These are phyloP conservation scores for Bufo bufo DNA, from an alignment of 2,113 vertebrate genomes.

Conservation along the genomic window DNA sequence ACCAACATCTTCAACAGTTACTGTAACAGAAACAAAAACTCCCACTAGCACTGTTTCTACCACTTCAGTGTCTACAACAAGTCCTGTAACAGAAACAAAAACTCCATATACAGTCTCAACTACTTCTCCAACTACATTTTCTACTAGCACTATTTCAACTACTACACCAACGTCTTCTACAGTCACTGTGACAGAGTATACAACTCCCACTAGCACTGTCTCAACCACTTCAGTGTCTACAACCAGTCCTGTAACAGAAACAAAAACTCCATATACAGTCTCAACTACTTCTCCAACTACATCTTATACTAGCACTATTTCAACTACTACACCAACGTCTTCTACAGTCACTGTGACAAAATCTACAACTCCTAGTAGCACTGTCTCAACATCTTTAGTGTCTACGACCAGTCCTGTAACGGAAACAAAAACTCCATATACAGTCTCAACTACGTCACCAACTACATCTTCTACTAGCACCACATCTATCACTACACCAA, in stretches of 20 bases:
- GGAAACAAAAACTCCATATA: neutral
- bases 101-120: too few species aligned
- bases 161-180: too few species aligned
- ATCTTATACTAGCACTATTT: neutral
- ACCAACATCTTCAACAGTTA: neutral
- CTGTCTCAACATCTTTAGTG: too few species aligned
- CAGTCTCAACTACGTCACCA: neutral
- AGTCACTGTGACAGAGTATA: neutral
- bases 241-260: too few species aligned
- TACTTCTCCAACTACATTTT: too few species aligned
- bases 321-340: neutral
- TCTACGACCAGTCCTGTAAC: too few species aligned
- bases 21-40: conserved; percentile 1
- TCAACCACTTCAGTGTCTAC: neutral
- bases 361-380: neutral
- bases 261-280: too few species aligned
- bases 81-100: too few species aligned
- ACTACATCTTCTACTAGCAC: neutral
- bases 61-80: neutral
- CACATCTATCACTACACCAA: neutral
- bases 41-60: neutral
- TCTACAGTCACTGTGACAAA: neutral
- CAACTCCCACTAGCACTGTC: neutral
- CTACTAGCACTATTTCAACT: neutral
- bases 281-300: too few species aligned